phyloP scores from a whole-genome alignment of 2,888 invertebrate genomes.

The Drosophila mettleri region DNA sequence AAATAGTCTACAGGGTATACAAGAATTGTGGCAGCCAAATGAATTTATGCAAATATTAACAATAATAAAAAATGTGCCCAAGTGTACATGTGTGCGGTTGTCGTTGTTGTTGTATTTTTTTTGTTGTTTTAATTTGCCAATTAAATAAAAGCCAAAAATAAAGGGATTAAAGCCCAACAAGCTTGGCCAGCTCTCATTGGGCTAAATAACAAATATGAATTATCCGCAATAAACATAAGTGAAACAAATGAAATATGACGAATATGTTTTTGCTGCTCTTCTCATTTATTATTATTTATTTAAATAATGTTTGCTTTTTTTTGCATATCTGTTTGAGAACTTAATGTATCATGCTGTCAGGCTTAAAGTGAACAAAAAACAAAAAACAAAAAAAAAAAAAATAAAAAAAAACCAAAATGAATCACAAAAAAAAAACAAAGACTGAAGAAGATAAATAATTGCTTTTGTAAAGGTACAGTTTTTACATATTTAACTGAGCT shows the following conservation, averaged over 20 bases:
- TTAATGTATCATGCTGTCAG: constrained; percentile 11
- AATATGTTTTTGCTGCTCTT: constrained; percentile 1
- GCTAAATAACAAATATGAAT: constrained; percentile 44
- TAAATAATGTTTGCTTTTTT: constrained; percentile 3
- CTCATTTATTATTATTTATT: neutral
- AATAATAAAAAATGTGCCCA: constrained; percentile 46
- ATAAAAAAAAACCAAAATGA: neutral
- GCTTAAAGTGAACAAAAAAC: neutral
- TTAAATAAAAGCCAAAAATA: constrained; percentile 72
- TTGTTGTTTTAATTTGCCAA: constrained; percentile 62
- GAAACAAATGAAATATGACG: constrained; percentile 38
- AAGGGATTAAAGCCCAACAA: constrained; percentile 59
- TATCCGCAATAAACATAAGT: constrained; percentile 27
- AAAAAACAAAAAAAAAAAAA: neutral
- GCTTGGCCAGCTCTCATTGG: constrained; percentile 45
- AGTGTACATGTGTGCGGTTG: constrained; percentile 13
- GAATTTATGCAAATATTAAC: constrained; percentile 66
- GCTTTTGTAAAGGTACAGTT: neutral
- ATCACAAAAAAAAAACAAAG: neutral
- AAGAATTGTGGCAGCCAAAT: constrained; percentile 46
- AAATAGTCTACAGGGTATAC: constrained; percentile 31
- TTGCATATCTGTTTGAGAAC: constrained; percentile 5
- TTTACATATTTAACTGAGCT: neutral
- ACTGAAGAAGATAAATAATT: constrained; percentile 2
- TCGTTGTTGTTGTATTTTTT: constrained; percentile 21